Base-by-base conservation (phyloP, 2,797 vertebrate genomes). In the Intellagama lesueurii region DNA sequence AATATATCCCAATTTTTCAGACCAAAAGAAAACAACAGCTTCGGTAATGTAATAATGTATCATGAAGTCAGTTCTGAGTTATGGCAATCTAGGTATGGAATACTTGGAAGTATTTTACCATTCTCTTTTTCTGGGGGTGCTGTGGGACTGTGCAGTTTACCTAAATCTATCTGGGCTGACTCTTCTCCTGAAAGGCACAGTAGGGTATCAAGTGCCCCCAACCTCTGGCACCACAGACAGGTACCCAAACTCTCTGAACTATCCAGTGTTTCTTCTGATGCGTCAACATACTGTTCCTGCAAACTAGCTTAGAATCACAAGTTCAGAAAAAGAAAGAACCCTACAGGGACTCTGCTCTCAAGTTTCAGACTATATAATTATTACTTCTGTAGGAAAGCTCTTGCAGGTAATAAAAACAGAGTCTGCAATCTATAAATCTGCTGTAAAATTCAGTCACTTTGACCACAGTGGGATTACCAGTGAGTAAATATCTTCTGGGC, bases 361-460 rank as follows among this genome's bases (percentile, higher is more conserved):
- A 70, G 32, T 64, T 78, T 35, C 60, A 86, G 49, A 69, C 56
- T 66, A 76, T 87, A 78, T 78, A 64, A 81, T 92, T 93, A 72
- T 19, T 60, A 90, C 52, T 64, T 72, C 49, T 60, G 14, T 76
- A 32, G 72, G 78, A 90, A 94, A 90, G 16, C 24, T 81, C 49
- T 86, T 75, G 44, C 86, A 66, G 19, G 0, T 24, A 89, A 85
- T 1, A 30, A 73, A 81, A 81, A 28, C 79, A 32, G 0, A 56
- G 14, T 35, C 28, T n/a, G 11, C 90, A 81, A 73, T 80, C 69
- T 64, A 75, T 80, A 85, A 73, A 66, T 73, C 68, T 49, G 35
- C 28, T 30, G 24, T 32, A 47, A 68, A 81, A 64, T 60, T 73
- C 49, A 81, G 19, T 76, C 24, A 16, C 40, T 49, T n/a, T 19